These are phyloP conservation scores for Micropterix aruncella DNA, from an alignment of 2,888 invertebrate genomes.

Conservation along the genomic window DNA sequence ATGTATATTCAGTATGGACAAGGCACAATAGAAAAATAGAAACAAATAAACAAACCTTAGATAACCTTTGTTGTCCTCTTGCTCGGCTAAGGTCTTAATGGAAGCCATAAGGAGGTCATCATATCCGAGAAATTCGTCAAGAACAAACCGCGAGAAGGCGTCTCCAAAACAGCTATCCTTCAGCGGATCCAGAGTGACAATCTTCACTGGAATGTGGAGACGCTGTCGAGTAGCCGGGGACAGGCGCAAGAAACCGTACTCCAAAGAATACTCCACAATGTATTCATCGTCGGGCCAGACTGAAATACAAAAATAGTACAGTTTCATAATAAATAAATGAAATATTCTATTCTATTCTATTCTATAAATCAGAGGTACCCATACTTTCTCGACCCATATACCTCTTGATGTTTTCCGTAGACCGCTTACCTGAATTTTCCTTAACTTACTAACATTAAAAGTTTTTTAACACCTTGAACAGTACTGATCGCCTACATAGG, in stretches of 20 bases:
- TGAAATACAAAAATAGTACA: conserved; percentile 14
- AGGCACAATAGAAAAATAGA: too few species aligned
- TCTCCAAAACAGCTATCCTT: conserved; percentile 91
- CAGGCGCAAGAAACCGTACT: conserved; percentile 90
- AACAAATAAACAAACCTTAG: conserved; percentile 50
- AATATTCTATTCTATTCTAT: too few species aligned
- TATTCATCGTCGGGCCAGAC: conserved; percentile 78
- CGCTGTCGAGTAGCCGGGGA: conserved; percentile 75
- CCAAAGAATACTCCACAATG: conserved; percentile 94
- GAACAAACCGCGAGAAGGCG: conserved; percentile 72
- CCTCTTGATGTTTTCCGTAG: too few species aligned
- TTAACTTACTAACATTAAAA: too few species aligned
- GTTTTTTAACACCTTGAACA: too few species aligned
- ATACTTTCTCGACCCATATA: too few species aligned
- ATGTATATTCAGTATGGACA: neutral
- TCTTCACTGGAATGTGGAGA: conserved; percentile 83
- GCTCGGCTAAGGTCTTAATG: conserved; percentile 87
- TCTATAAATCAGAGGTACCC: too few species aligned
- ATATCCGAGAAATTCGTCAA: conserved; percentile 90
- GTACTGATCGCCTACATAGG: too few species aligned
- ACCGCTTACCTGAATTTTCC: too few species aligned
- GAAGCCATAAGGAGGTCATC: conserved; percentile 96
- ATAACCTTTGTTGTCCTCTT: conserved; percentile 93
- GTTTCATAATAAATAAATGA: neutral
- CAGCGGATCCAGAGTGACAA: conserved; percentile 75